phyloP scores from a whole-genome alignment of 2,888 invertebrate species.

The Azorinus chamasolen region DNA sequence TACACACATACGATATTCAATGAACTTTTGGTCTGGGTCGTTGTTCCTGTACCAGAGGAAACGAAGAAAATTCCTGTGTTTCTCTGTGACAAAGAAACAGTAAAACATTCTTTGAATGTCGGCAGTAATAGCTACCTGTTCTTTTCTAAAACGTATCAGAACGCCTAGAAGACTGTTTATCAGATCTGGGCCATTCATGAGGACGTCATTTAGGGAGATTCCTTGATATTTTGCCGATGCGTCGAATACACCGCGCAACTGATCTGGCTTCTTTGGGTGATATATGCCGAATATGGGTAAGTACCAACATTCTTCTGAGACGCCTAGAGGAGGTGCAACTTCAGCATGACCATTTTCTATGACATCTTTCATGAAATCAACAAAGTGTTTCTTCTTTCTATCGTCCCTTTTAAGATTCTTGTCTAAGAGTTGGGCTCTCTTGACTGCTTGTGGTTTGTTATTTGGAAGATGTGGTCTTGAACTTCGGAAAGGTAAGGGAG shows the following conservation, averaged over 20 bases:
- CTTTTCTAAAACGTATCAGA: constrained; percentile 53
- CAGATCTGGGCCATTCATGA: constrained; percentile 61
- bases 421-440: background rate
- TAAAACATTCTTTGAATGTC: constrained; percentile 68
- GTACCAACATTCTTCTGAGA: constrained; percentile 57
- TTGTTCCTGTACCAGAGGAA: constrained; percentile 54
- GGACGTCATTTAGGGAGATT: constrained; percentile 54
- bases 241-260: constrained; percentile 62
- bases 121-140: constrained; percentile 44
- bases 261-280: constrained; percentile 40
- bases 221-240: constrained; percentile 53
- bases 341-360: constrained; percentile 28
- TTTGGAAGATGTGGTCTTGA: background rate
- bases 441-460: constrained; percentile 1
- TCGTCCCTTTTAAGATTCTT: constrained; percentile 7
- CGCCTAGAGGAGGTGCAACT: constrained; percentile 1
- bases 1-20: constrained; percentile 23
- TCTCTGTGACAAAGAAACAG: constrained; percentile 52
- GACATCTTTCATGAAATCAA: constrained; percentile 21
- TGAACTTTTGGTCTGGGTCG: constrained; percentile 11
- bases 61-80: constrained; percentile 52
- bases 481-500: constrained; percentile 3
- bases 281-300: constrained; percentile 48
- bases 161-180: constrained; percentile 58
- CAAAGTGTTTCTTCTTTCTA: constrained; percentile 10